Conservation (phyloP, 2,113 vertebrate genomes). For the Thamnophis sirtalis region DNA sequence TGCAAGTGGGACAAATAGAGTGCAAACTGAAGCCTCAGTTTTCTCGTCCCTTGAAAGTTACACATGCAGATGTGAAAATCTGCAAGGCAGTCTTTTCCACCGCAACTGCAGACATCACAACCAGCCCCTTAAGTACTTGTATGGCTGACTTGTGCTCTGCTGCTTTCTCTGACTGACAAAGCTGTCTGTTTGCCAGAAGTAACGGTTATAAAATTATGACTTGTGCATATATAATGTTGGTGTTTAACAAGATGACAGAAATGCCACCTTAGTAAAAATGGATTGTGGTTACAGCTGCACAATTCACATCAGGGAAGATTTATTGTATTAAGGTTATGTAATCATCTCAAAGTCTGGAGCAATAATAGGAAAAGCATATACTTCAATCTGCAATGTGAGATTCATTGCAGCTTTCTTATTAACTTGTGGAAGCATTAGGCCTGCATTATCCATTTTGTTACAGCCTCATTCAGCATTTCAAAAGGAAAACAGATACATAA, state of each 20-base stretch:
- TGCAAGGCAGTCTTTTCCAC: slow-evolving; percentile 57
- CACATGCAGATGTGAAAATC: slow-evolving; percentile 49
- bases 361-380: slow-evolving; percentile 69
- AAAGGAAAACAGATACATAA: slow-evolving; percentile 70
- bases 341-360: slow-evolving; percentile 77
- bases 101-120: slow-evolving; percentile 54
- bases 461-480: slow-evolving; percentile 71
- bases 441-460: slow-evolving; percentile 68
- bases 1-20: not conserved
- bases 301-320: slow-evolving; percentile 75
- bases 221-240: slow-evolving; percentile 69
- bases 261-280: slow-evolving; percentile 77
- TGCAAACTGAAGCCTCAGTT: slow-evolving; percentile 44
- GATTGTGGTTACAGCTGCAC: slow-evolving; percentile 73
- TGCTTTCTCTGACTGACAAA: slow-evolving; percentile 66
- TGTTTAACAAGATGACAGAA: slow-evolving; percentile 78
- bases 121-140: slow-evolving; percentile 60
- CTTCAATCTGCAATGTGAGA: slow-evolving; percentile 65
- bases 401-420: slow-evolving; percentile 72
- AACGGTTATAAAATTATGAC: slow-evolving; percentile 70
- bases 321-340: slow-evolving; percentile 80
- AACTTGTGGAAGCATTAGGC: slow-evolving; percentile 65
- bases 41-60: slow-evolving; percentile 59
- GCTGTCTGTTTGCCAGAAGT: slow-evolving; percentile 64
- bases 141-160: slow-evolving; percentile 45